Conservation (phyloP, 2,113 vertebrate genomes). For the Gorsachius goisagi region DNA sequence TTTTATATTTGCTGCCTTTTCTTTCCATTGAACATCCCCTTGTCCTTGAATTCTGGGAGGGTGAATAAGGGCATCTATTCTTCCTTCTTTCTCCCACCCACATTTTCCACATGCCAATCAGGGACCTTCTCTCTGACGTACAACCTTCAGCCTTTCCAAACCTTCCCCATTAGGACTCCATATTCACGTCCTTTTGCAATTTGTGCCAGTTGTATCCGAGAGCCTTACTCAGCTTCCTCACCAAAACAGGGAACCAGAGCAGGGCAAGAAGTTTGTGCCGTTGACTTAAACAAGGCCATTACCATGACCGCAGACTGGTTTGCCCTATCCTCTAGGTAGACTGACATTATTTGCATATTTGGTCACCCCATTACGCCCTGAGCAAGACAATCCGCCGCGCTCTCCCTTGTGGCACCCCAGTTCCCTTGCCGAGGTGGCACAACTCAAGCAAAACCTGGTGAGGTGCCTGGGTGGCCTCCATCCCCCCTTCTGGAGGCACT, state of each 20-base stretch:
- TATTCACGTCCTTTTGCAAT: rapidly evolving
- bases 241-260: background rate
- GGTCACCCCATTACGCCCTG: background rate
- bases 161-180: background rate
- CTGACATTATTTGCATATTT: background rate
- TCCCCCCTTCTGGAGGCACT: background rate
- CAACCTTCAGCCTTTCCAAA: background rate
- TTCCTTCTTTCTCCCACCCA: background rate
- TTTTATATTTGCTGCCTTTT: background rate
- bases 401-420: background rate
- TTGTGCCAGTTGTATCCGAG: background rate
- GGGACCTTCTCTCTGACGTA: background rate
- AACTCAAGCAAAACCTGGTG: background rate
- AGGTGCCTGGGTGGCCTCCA: background rate
- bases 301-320: background rate
- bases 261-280: background rate
- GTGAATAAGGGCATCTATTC: background rate
- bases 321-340: background rate
- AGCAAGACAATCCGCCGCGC: background rate
- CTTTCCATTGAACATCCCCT: background rate
- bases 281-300: background rate
- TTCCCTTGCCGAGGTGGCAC: background rate
- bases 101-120: background rate
- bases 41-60: background rate
- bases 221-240: background rate